Percentiles rank a stretch among this genome's conserved stretches.
Evolutionary conservation across 2,888 invertebrate species (phyloP).

Genomic region (Clusia tigrina): DNA sequence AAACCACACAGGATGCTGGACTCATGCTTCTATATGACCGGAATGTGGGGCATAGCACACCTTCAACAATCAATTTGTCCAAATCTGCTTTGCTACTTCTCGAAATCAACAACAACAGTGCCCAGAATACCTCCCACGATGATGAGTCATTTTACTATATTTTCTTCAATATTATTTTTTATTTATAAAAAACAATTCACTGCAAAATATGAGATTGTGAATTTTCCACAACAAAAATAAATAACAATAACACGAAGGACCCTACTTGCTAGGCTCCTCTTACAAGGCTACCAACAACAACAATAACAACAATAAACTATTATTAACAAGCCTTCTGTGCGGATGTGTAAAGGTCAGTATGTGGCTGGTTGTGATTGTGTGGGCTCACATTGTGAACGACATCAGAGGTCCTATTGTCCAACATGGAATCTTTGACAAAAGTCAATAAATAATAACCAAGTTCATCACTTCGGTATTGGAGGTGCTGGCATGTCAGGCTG

Average conservation of each 20-base stretch:
- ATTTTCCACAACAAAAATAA: background rate
- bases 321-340: background rate
- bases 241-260: background rate
- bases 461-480: background rate
- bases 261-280: background rate
- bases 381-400: background rate
- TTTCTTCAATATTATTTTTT: no score
- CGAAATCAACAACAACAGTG: no score
- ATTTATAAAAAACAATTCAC: background rate
- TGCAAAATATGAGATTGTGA: background rate
- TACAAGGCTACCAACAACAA: no score
- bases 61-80: no score
- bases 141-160: no score
- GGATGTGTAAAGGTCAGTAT: no score
- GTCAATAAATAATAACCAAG: background rate
- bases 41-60: no score
- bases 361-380: no score
- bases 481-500: background rate
- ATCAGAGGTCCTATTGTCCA: conserved; percentile 4
- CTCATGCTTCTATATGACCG: no score
- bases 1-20: no score
- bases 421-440: background rate
- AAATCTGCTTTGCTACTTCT: no score
- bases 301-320: background rate
- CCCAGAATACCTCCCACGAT: no score